Percentiles rank a stretch among this genome's conserved stretches.
Conservation (phyloP, 2,797 vertebrate genomes). For the Pteronotus mesoamericanus region DNA sequence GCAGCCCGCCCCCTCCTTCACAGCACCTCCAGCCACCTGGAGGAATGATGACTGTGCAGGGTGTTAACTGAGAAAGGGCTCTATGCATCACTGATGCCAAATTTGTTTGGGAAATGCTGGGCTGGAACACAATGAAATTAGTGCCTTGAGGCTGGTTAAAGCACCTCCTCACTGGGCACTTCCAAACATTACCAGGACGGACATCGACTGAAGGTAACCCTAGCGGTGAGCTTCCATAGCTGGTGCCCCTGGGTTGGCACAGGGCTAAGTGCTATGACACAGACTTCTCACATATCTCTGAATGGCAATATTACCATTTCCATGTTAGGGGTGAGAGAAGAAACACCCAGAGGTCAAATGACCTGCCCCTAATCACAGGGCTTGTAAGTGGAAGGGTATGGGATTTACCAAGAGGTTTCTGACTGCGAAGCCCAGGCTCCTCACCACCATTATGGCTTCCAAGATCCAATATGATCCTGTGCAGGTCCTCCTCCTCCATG, state of each 20-base stretch:
- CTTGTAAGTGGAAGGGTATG: not conserved
- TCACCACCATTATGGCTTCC: not conserved
- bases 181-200: not conserved
- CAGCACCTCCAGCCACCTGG: not conserved
- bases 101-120: not conserved
- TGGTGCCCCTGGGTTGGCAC: not conserved
- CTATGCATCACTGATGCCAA: not conserved
- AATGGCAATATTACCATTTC: fast-evolving
- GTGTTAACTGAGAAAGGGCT: not conserved
- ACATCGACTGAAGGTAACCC: too few species aligned
- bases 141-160: not conserved
- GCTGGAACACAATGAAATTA: not conserved
- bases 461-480: not conserved
- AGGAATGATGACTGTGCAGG: not conserved
- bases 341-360: not conserved
- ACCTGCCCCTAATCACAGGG: too few species aligned
- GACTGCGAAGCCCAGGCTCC: not conserved
- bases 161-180: not conserved
- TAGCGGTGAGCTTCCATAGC: not conserved
- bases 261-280: not conserved
- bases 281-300: not conserved
- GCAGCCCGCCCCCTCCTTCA: fast-evolving
- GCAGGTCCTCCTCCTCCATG: not conserved
- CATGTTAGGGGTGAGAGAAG: not conserved
- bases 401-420: not conserved